Evolutionary conservation across 2,113 vertebrate genomes (phyloP).

Genomic region (Labeo catla): DNA sequence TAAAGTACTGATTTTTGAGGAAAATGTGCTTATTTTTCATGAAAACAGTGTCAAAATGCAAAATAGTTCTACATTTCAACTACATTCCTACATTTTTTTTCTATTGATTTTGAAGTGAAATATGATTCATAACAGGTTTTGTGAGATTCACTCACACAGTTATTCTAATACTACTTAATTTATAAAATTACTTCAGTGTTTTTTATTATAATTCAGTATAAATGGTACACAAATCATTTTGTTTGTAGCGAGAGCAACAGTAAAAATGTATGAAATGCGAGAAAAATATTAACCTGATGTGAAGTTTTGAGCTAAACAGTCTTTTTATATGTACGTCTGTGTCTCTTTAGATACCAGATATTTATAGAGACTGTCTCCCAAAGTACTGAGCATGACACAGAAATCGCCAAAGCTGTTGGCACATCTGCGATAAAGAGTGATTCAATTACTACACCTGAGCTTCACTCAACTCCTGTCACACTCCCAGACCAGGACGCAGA

Average conservation of each 20-base stretch:
- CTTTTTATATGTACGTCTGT: slow-evolving; percentile 11
- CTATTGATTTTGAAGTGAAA: neutral
- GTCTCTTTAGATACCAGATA: slow-evolving; percentile 76
- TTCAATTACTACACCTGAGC: neutral
- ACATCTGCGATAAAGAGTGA: neutral
- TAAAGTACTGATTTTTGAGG: neutral
- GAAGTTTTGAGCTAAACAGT: neutral
- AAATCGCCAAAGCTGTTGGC: neutral
- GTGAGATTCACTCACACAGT: neutral
- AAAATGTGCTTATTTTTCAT: neutral
- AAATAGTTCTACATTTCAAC: neutral
- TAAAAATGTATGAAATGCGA: neutral
- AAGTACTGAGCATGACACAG: slow-evolving; percentile 8
- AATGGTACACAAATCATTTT: neutral
- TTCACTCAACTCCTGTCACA: neutral
- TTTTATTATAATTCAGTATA: neutral
- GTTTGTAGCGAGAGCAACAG: neutral
- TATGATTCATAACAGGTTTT: neutral
- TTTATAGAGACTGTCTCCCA: slow-evolving; percentile 71
- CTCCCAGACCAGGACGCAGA: neutral
- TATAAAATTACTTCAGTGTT: neutral
- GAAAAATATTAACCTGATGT: neutral
- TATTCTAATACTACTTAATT: neutral
- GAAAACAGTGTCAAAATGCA: neutral
- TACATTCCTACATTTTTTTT: neutral